A percentile compares a stretch with the other conserved stretches of the same genome.
Conservation (phyloP, 2,113 vertebrate species). For the Willisornis vidua region DNA sequence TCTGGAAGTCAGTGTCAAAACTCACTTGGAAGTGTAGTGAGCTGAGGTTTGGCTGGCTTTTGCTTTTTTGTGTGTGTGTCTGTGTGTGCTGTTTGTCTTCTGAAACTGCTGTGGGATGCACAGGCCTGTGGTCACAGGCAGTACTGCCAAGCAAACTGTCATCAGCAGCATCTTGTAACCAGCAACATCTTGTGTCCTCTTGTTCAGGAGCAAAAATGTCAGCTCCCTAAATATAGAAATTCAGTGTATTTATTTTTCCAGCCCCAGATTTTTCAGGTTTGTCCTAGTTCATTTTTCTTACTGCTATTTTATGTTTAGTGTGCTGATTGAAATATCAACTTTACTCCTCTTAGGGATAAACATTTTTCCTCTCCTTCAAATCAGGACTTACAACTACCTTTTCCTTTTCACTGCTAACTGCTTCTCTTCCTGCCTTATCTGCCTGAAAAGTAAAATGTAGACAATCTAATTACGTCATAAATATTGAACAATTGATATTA, state of each 20-base stretch:
- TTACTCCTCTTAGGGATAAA: neutral
- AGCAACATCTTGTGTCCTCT: neutral
- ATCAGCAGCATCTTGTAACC: neutral
- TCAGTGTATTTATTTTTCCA: conserved; percentile 28
- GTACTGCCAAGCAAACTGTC: neutral
- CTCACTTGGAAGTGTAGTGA: neutral
- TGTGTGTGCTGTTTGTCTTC: neutral
- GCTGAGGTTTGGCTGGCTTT: neutral
- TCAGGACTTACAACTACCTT: neutral
- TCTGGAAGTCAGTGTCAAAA: neutral
- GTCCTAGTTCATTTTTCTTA: conserved; percentile 16
- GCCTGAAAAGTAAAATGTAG: neutral
- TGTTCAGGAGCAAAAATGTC: conserved; percentile 28
- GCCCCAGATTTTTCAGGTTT: conserved; percentile 12
- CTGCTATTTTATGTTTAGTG: conserved; percentile 25
- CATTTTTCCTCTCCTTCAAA: neutral
- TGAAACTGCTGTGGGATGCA: neutral
- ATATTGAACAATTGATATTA: neutral
- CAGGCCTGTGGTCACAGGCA: neutral
- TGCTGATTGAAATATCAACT: neutral
- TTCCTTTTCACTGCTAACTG: neutral
- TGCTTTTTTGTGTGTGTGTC: neutral
- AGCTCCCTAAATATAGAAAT: conserved; percentile 53
- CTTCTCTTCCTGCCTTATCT: neutral
- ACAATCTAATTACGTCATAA: neutral